phyloP scores from a whole-genome alignment of 1,140 invertebrate species.

The Bemisia tabaci region DNA sequence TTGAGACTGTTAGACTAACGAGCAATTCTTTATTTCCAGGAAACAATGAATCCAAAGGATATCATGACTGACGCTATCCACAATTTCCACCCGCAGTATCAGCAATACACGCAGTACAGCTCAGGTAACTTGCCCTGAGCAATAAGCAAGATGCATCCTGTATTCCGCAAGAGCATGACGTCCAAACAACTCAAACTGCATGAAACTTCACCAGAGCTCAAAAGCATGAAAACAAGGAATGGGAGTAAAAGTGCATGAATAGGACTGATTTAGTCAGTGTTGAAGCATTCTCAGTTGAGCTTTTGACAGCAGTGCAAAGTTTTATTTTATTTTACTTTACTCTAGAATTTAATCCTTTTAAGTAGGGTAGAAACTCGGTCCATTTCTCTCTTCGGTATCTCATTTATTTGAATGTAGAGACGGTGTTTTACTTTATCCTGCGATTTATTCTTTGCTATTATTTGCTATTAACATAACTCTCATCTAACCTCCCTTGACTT shows the following conservation, averaged over 20 bases:
- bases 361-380: too few species aligned
- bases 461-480: too few species aligned
- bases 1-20: too few species aligned
- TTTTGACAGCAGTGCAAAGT: slow-evolving; percentile 7
- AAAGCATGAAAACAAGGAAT: too few species aligned
- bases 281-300: background rate
- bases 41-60: slow-evolving; percentile 99
- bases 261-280: slow-evolving; percentile 7
- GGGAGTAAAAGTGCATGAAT: slow-evolving; percentile 3
- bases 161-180: background rate
- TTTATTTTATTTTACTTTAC: too few species aligned
- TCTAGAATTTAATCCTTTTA: too few species aligned
- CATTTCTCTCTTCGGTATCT: too few species aligned
- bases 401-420: too few species aligned
- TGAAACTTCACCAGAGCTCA: slow-evolving; percentile 1
- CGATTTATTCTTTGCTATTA: too few species aligned
- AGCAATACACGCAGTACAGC: slow-evolving; percentile 98
- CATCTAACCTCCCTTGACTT: too few species aligned
- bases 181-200: background rate
- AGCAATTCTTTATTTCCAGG: slow-evolving; percentile 44
- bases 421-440: too few species aligned
- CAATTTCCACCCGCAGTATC: slow-evolving; percentile 99
- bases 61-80: slow-evolving; percentile 99
- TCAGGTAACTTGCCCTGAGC: slow-evolving; percentile 48
- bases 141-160: slow-evolving; percentile 14